Conservation (phyloP, 2,888 invertebrate genomes). For the Yponomeuta cagnagella region DNA sequence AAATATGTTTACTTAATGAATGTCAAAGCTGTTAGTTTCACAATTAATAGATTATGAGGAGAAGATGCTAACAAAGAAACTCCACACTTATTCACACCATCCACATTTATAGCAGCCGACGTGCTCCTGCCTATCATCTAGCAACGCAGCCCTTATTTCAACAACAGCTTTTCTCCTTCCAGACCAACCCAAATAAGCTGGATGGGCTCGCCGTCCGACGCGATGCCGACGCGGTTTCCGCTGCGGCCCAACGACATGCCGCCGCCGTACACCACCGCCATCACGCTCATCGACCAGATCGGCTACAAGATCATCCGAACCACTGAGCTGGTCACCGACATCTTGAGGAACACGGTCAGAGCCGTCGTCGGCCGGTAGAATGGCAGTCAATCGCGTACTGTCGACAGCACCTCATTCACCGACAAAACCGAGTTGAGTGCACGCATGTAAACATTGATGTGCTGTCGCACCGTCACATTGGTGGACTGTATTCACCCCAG, state of each 20-base stretch:
- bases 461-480: constrained; percentile 59
- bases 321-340: constrained; percentile 63
- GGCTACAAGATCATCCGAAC: constrained; percentile 67
- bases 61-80: no score
- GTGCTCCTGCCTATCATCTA: no score
- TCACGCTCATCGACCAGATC: constrained; percentile 66
- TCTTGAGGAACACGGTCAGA: constrained; percentile 62
- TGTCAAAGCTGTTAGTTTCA: no score
- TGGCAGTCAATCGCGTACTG: neutral
- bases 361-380: constrained; percentile 55
- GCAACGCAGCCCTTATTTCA: neutral
- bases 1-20: no score
- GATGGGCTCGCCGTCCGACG: constrained; percentile 40
- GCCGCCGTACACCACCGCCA: constrained; percentile 52
- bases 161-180: constrained; percentile 27
- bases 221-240: constrained; percentile 49
- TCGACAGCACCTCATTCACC: neutral
- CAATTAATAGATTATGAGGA: no score
- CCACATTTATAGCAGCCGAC: no score
- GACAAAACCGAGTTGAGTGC: no score
- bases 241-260: constrained; percentile 41
- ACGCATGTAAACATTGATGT: no score
- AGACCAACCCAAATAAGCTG: constrained; percentile 51
- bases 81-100: no score
- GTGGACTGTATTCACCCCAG: constrained; percentile 21